Base-by-base conservation (phyloP, 2,113 vertebrate genomes). In the Promerops cafer region DNA sequence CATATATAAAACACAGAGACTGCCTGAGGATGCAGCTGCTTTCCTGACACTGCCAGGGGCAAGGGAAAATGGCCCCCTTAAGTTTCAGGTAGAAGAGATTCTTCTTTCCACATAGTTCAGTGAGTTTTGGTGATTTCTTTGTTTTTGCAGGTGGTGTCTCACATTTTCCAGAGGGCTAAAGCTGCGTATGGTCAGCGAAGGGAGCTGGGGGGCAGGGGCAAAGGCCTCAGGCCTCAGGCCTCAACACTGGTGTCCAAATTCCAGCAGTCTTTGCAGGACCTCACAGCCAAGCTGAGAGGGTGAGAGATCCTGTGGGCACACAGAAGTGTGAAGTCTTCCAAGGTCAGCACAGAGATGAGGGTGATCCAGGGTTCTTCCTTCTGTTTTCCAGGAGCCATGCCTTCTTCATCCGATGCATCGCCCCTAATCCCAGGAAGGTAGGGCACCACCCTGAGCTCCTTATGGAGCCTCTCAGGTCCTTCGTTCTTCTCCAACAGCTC, bases 371-470 rank as follows among this genome's bases (percentile, higher is more conserved):
- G 5, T 66, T 61, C 30, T 87, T 65, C 39, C 13, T 59, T 77
- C 49, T 94, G 16, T 66, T 71, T 91, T 70, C 15, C 93, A 99
- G 99, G 93, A 99, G 98, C 95, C 98, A 98, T 59, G 90, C 98
- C 40, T 98, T 97, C 49, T 98, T 99, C 74, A 97, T 99, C 90
- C 98, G 98, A 18, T 99, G 99, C 93, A 97, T 99, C 96, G 98
- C 97, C 71, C 98, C 99, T 80, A 99, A 99, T 90, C 98, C 97
- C 13, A 92, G 98, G 61, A 99, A 99, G 99, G 99, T 99, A 98
- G 96, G 93, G 28, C 47, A 81, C 47, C 40, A 64, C 26, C 45
- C 30, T 1, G 4, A 70, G 8, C 21, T 91, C 59, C 71, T 70
- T 19, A 12, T 9, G 37, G 24, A 19, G 19, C 26, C 47, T 31